A percentile compares a stretch with the other conserved stretches of the same genome.
Evolutionary conservation across 1,140 invertebrate species (phyloP).

Genomic region (Hesperophylax magnus): DNA sequence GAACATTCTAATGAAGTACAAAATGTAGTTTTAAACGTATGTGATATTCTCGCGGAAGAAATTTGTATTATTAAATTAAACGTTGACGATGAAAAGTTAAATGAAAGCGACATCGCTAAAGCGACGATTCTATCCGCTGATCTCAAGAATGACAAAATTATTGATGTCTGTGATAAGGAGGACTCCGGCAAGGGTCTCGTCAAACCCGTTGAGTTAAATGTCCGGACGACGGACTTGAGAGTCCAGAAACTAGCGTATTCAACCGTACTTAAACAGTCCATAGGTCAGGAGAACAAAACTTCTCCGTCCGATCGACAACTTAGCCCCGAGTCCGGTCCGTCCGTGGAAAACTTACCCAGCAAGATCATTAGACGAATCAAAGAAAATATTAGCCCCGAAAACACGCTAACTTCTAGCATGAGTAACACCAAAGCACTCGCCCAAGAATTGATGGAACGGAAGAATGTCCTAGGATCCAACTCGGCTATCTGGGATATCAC

Average conservation of each 20-base stretch:
- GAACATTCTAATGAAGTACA: conserved; percentile 64
- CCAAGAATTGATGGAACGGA: conserved; percentile 62
- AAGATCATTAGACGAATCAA: conserved; percentile 68
- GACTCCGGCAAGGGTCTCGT: too few relatives aligned
- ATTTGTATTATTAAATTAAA: conserved; percentile 30
- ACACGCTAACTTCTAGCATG: conserved; percentile 66
- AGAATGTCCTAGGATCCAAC: conserved; percentile 57
- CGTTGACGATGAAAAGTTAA: neutral
- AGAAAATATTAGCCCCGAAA: conserved; percentile 69
- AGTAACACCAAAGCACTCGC: conserved; percentile 64
- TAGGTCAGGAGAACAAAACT: conserved; percentile 49
- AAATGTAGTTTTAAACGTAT: conserved; percentile 68
- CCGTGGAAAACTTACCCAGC: conserved; percentile 66
- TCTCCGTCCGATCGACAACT: conserved; percentile 61
- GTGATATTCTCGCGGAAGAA: conserved; percentile 44
- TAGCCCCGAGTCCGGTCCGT: conserved; percentile 63
- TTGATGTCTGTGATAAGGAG: too few relatives aligned
- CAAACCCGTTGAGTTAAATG: too few relatives aligned
- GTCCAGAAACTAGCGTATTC: conserved; percentile 21
- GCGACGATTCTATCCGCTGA: neutral
- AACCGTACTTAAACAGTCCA: conserved; percentile 49
- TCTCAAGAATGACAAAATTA: neutral
- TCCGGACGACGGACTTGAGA: neutral
- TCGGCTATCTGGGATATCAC: conserved; percentile 5
- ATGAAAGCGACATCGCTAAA: too few relatives aligned